phyloP scores from a whole-genome alignment of 92 coral and sea anemone species.

The Parazoanthus atlanticus region DNA sequence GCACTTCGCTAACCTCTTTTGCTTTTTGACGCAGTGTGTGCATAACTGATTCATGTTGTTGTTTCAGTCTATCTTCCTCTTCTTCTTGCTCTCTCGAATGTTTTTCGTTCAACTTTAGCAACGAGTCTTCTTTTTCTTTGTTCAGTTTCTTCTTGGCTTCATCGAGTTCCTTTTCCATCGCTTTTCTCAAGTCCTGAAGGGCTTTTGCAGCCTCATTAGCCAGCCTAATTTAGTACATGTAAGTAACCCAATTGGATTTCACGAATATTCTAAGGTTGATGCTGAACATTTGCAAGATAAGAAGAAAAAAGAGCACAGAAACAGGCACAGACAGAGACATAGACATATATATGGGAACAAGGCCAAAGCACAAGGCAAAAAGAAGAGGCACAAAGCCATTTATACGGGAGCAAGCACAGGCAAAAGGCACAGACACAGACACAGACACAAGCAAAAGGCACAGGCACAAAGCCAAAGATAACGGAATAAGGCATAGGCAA shows the following conservation, averaged over 20 bases:
- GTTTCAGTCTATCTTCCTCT: conserved; percentile 79
- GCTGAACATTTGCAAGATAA: too few relatives aligned
- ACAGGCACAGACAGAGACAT: too few relatives aligned
- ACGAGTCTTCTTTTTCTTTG: conserved; percentile 77
- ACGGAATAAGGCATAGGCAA: too few relatives aligned
- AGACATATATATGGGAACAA: too few relatives aligned
- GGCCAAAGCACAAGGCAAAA: too few relatives aligned
- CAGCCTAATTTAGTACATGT: conserved; percentile 49
- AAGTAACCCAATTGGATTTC: neutral
- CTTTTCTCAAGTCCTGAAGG: conserved; percentile 78
- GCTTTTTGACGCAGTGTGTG: conserved; percentile 83
- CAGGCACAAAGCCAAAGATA: too few relatives aligned
- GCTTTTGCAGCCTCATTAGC: conserved; percentile 76
- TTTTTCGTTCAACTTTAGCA: conserved; percentile 67
- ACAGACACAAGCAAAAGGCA: too few relatives aligned
- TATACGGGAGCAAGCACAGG: too few relatives aligned
- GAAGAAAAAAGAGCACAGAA: too few relatives aligned
- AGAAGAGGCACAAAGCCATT: too few relatives aligned
- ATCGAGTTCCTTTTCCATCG: conserved; percentile 82
- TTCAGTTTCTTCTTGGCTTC: conserved; percentile 75
- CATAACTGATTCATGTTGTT: conserved; percentile 87
- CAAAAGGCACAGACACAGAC: too few relatives aligned
- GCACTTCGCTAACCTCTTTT: conserved; percentile 49
- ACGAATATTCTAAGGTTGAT: neutral
- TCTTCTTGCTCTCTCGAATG: conserved; percentile 71